Evolutionary conservation across 2,113 vertebrate species (phyloP).

Genomic region (Paedocypris sp.): DNA sequence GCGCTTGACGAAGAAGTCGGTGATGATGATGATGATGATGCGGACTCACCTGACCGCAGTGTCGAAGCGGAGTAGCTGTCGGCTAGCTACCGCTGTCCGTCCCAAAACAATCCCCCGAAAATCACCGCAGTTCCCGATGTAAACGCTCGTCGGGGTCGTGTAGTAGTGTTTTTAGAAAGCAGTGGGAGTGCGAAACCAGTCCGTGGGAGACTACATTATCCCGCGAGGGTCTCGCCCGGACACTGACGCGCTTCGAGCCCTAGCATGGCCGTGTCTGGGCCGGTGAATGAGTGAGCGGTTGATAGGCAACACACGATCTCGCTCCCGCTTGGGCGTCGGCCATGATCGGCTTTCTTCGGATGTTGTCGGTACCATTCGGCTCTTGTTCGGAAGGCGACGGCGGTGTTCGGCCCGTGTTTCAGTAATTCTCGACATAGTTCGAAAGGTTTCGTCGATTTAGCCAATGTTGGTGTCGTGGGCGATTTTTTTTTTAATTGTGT

Average conservation of each 20-base stretch:
- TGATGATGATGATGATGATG: not conserved
- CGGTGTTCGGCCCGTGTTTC: not conserved
- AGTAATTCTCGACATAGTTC: not conserved
- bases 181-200: not conserved
- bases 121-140: not conserved
- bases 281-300: constrained; percentile 6
- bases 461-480: too few relatives aligned
- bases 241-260: not conserved
- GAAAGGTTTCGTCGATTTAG: not conserved
- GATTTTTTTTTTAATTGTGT: too few relatives aligned
- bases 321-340: constrained; percentile 3
- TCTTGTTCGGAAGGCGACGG: not conserved
- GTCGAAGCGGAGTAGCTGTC: constrained; percentile 5
- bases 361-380: not conserved
- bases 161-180: not conserved
- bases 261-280: constrained; percentile 8
- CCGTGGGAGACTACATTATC: not conserved
- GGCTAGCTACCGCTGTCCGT: constrained; percentile 1
- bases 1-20: not conserved
- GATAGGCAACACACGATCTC: constrained; percentile 19
- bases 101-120: not conserved
- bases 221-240: not conserved
- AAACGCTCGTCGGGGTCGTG: not conserved
- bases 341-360: not conserved
- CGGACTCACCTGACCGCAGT: constrained; percentile 5